Conservation (phyloP, 2,888 invertebrate species). For the Callosobruchus maculatus region DNA sequence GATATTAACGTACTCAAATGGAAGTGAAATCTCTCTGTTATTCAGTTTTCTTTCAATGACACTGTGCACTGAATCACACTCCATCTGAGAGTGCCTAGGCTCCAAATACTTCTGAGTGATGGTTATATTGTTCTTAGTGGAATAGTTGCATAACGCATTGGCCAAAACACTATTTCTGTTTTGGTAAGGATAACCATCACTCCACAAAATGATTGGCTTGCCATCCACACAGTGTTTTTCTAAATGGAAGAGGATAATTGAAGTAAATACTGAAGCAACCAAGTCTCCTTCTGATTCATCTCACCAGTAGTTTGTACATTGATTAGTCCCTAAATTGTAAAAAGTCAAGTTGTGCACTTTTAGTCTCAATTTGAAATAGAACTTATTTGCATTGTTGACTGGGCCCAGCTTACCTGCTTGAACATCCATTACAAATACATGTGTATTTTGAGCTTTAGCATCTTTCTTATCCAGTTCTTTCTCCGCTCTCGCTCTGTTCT, state of each 20-base stretch:
- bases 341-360: slow-evolving; percentile 10
- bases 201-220: neutral
- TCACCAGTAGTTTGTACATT: no score
- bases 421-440: slow-evolving; percentile 14
- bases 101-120: slow-evolving; percentile 15
- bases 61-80: slow-evolving; percentile 6
- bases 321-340: no score
- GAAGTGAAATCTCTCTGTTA: neutral
- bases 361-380: slow-evolving; percentile 16
- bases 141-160: slow-evolving; percentile 10
- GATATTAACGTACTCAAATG: neutral
- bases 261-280: neutral
- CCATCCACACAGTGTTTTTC: neutral
- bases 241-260: neutral
- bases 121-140: slow-evolving; percentile 6
- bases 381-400: slow-evolving; percentile 2
- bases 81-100: slow-evolving; percentile 16
- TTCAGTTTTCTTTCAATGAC: neutral
- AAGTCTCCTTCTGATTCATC: no score
- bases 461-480: slow-evolving; percentile 2
- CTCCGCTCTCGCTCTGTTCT: no score
- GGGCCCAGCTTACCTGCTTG: slow-evolving; percentile 16
- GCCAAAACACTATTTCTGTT: slow-evolving; percentile 12
- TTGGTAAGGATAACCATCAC: slow-evolving; percentile 12
- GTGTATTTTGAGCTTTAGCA: neutral